Evolutionary conservation across 1,140 invertebrate species (phyloP).

Genomic region (Sycobia sp.): DNA sequence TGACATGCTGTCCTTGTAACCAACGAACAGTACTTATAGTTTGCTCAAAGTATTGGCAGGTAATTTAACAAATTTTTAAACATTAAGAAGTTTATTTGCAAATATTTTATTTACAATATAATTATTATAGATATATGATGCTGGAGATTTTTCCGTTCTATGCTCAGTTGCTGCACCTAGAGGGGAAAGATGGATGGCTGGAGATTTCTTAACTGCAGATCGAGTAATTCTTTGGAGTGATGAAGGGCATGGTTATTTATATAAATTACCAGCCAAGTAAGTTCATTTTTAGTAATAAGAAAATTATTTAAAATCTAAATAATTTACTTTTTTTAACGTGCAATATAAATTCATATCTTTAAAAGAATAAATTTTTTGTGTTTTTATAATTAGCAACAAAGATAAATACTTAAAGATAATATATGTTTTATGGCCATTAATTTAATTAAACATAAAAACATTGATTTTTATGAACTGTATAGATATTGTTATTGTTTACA

Average conservation of each 20-base stretch:
- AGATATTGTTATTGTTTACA: not conserved
- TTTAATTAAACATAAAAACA: not conserved
- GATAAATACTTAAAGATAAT: too few relatives aligned
- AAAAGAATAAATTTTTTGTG: not conserved
- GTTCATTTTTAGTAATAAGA: slow-evolving; percentile 40
- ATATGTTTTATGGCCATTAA: too few relatives aligned
- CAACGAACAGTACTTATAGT: slow-evolving; percentile 96
- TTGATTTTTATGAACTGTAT: slow-evolving; percentile 10
- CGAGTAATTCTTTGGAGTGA: slow-evolving; percentile 92
- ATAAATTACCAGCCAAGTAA: slow-evolving; percentile 94
- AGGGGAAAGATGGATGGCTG: slow-evolving; percentile 91
- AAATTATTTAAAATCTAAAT: not conserved
- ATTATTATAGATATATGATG: slow-evolving; percentile 77
- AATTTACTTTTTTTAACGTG: not conserved
- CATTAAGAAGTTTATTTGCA: not conserved
- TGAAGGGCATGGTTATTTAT: slow-evolving; percentile 92
- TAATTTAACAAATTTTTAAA: slow-evolving; percentile 51
- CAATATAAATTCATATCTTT: not conserved
- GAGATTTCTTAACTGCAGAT: slow-evolving; percentile 90
- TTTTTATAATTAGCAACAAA: too few relatives aligned
- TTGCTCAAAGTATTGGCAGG: slow-evolving; percentile 97
- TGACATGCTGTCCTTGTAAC: slow-evolving; percentile 94
- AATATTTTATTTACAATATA: not conserved
- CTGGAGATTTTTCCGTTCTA: slow-evolving; percentile 91
- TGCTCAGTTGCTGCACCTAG: slow-evolving; percentile 84